Conservation (phyloP, 2,888 invertebrate genomes). For the Hartigia nigra region DNA sequence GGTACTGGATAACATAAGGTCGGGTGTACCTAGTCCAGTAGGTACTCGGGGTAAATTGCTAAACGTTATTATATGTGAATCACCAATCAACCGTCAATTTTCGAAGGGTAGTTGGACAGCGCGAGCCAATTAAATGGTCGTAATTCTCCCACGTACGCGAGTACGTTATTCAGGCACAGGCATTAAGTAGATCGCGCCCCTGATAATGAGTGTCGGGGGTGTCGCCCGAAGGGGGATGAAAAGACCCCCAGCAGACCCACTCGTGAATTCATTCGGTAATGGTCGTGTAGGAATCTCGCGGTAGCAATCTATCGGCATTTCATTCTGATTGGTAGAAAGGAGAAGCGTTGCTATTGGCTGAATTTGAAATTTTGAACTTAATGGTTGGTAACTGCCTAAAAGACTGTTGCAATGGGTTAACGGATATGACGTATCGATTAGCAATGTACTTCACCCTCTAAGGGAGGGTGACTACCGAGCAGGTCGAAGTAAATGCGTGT, state of each 20-base stretch:
- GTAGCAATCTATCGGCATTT: neutral
- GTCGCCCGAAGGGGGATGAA: conserved; percentile 5
- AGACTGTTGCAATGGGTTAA: neutral
- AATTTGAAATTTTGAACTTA: neutral
- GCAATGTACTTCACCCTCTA: neutral
- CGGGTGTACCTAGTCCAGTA: neutral
- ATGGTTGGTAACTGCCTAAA: neutral
- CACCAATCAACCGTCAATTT: conserved; percentile 54
- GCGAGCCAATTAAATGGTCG: conserved; percentile 42
- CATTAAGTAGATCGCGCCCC: conserved; percentile 41
- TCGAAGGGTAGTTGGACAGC: conserved; percentile 14
- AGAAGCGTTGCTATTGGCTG: neutral
- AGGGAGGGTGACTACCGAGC: neutral
- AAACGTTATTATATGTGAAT: conserved; percentile 37
- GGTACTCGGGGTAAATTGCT: neutral
- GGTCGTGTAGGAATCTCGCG: conserved; percentile 13
- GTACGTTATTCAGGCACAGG: conserved; percentile 30
- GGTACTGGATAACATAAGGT: neutral
- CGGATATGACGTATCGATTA: neutral
- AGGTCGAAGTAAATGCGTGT: neutral
- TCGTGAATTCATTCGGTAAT: conserved; percentile 13
- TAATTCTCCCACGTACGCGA: conserved; percentile 45
- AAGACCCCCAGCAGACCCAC: conserved; percentile 35
- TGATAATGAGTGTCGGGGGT: conserved; percentile 35
- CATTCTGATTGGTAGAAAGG: neutral